Conservation (phyloP, 2,113 vertebrate species). For the Speoplatyrhinus poulsoni region DNA sequence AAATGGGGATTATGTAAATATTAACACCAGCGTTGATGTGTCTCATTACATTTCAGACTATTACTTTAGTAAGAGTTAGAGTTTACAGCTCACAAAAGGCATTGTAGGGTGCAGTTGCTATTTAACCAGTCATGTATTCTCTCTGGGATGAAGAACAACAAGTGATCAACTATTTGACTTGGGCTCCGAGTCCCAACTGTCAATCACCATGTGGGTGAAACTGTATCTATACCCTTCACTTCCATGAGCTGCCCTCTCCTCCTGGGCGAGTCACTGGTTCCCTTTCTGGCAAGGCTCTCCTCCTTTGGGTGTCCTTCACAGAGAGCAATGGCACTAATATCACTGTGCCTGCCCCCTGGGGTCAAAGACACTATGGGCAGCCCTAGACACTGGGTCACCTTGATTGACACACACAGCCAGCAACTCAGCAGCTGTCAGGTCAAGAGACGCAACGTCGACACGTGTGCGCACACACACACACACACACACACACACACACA, state of each 20-base stretch:
- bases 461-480: background rate
- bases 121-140: too few species aligned
- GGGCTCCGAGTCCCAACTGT: background rate
- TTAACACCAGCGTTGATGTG: too few species aligned
- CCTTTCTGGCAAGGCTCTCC: conserved; percentile 30
- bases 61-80: too few species aligned
- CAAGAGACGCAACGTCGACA: background rate
- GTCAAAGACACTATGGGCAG: conserved; percentile 14
- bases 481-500: background rate
- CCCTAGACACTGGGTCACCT: conserved; percentile 22
- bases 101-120: too few species aligned
- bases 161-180: background rate
- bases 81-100: too few species aligned
- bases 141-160: conserved; percentile 5
- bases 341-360: conserved; percentile 38
- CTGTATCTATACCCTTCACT: conserved; percentile 9
- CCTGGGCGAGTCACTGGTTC: conserved; percentile 46
- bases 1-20: too few species aligned
- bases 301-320: conserved; percentile 15
- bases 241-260: background rate
- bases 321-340: conserved; percentile 35
- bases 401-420: conserved; percentile 36
- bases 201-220: conserved; percentile 6
- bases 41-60: too few species aligned
- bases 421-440: conserved; percentile 15